Evolutionary conservation across 2,113 vertebrate species (phyloP).

Genomic region (Dasyprocta punctata): DNA sequence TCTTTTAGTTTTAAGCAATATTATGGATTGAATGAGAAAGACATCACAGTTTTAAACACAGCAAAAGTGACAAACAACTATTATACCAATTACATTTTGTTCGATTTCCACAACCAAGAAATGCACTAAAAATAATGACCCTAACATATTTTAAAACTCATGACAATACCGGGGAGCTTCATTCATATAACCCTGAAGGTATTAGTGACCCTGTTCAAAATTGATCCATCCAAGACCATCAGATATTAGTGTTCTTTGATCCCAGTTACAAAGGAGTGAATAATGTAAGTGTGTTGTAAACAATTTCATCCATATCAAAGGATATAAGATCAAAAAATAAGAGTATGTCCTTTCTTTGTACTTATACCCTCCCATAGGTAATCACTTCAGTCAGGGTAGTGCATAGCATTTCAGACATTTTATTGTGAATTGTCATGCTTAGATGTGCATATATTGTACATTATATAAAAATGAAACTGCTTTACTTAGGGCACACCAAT

Average conservation of each 20-base stretch:
- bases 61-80: not conserved
- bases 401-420: not conserved
- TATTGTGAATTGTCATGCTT: not conserved
- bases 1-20: constrained; percentile 23
- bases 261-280: not conserved
- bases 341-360: not conserved
- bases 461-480: not conserved
- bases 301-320: not conserved
- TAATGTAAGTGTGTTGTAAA: not conserved
- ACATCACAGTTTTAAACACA: not conserved
- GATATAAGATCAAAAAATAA: not conserved
- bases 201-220: not conserved
- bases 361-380: not conserved
- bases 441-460: not conserved
- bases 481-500: not conserved
- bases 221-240: not conserved
- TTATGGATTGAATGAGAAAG: constrained; percentile 6
- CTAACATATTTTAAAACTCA: not conserved
- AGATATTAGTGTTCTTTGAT: not conserved
- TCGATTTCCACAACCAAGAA: constrained; percentile 8
- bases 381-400: not conserved
- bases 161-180: not conserved
- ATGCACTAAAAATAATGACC: not conserved
- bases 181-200: not conserved
- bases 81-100: constrained; percentile 13